A percentile compares a stretch with the other conserved stretches of the same genome.
Conservation (phyloP, 2,113 vertebrate genomes). For the Saguinus imperator region DNA sequence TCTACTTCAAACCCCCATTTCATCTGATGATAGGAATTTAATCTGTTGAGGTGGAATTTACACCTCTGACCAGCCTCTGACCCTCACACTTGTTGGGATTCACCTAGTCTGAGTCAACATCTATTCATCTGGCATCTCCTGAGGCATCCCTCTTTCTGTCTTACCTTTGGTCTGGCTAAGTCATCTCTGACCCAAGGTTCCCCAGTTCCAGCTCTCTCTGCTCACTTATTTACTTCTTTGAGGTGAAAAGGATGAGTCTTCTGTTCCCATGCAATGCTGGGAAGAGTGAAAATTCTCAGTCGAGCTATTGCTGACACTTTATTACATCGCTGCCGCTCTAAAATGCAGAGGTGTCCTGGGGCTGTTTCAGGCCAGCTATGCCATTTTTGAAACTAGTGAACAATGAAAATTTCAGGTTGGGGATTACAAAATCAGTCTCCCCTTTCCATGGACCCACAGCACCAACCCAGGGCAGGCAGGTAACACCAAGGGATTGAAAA, state of each 20-base stretch:
- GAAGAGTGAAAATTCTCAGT: background rate
- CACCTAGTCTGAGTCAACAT: background rate
- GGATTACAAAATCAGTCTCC: background rate
- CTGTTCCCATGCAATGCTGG: background rate
- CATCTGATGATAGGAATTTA: background rate
- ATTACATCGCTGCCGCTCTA: background rate
- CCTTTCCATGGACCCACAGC: background rate
- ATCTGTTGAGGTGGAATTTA: background rate
- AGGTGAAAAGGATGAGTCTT: background rate
- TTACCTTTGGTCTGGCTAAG: background rate
- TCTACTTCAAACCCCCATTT: background rate
- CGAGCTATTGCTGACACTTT: background rate
- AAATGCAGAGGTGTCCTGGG: background rate
- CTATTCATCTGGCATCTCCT: background rate
- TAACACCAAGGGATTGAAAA: background rate
- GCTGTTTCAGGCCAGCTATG: background rate
- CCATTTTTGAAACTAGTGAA: background rate
- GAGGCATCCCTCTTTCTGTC: fast-evolving
- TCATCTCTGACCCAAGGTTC: background rate
- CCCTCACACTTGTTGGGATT: too few relatives aligned
- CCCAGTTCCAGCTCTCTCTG: background rate
- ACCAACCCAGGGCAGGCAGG: background rate
- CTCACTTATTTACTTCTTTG: background rate
- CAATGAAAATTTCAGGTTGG: background rate
- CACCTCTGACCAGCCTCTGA: too few relatives aligned